These are phyloP conservation scores for Propithecus perrieri DNA, from an alignment of 2,797 vertebrate species.

Conservation along the genomic window DNA sequence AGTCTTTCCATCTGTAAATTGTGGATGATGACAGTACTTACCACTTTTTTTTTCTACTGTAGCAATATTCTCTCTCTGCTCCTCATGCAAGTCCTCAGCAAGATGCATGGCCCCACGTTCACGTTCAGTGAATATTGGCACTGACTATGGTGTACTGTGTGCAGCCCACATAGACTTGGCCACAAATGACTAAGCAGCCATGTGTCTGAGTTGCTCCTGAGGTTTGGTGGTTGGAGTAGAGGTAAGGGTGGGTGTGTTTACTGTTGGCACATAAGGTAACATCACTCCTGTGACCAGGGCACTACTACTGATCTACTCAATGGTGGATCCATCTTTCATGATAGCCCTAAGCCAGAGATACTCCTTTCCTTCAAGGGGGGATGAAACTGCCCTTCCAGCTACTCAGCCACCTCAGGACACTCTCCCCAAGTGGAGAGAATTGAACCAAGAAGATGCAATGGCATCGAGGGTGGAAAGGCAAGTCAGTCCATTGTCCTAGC, in stretches of 20 bases:
- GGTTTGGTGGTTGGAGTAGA: not conserved
- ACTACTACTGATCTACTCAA: not conserved
- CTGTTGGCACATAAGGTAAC: no score
- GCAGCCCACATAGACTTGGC: no score
- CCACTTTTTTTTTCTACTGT: not conserved
- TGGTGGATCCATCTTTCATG: not conserved
- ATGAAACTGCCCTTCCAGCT: not conserved
- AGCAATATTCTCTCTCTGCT: not conserved
- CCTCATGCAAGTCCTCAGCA: not conserved
- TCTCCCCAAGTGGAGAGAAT: not conserved
- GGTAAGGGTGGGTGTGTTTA: rapidly evolving
- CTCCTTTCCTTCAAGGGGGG: not conserved
- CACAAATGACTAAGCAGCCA: rapidly evolving
- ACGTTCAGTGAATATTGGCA: no score
- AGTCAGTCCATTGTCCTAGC: no score
- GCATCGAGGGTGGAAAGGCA: not conserved
- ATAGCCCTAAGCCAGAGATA: not conserved
- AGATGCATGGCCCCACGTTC: rapidly evolving
- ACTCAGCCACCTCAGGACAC: not conserved
- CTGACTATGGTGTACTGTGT: rapidly evolving
- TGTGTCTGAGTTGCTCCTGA: rapidly evolving
- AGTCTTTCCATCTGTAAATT: not conserved
- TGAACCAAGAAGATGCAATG: rapidly evolving
- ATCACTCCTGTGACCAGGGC: no score
- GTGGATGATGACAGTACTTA: not conserved